Evolutionary conservation across 1,140 invertebrate genomes (phyloP), one percentile per base, ranked within the genome.

Genomic region (Eubasilissa regina): DNA sequence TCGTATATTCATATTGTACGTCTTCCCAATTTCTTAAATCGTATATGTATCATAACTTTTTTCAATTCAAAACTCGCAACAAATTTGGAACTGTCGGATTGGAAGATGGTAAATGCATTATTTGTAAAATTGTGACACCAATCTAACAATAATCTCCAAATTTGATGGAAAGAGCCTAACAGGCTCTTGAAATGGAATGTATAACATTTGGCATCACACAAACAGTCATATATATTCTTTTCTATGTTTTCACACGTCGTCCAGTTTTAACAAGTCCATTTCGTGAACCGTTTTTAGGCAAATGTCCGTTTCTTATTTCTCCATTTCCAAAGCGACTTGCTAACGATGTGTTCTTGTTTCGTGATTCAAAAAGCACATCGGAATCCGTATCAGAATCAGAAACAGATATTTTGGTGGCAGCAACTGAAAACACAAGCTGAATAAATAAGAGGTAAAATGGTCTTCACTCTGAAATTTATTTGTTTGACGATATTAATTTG

Each of bases 371-470:
- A 3, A 94, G 85, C 15, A 94, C 92, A 86, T 94, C 93, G 0
- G 93, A 94, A 81, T 94, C 93, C 0, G 93, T 94, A 77, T 95
- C 94, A 0, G 92, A 92, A 81, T 95, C 94, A 3, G 93, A 94
- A 15, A 93, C 84, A 82, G 92, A 92, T 7, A 92, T 86, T 87
- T 90, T 93, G 84, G 91, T 90, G 44, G 86, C 86, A 11, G 87
- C 84, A 84, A 89, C 89, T 90, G 85, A 53, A 89, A 88, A 77
- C 19, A 80, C 55, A 47, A 82, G 4, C n/a, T n/a, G n/a, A n/a
- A n/a, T n/a, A n/a, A n/a, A n/a, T n/a, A n/a, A n/a, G n/a, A n/a
- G n/a, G n/a, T n/a, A n/a, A n/a, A n/a, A n/a, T n/a, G n/a, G n/a
- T n/a, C n/a, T n/a, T n/a, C n/a, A n/a, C n/a, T n/a, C n/a, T n/a